Evolutionary conservation across 2,888 invertebrate species (phyloP).

Genomic region (Amitus sp.): DNA sequence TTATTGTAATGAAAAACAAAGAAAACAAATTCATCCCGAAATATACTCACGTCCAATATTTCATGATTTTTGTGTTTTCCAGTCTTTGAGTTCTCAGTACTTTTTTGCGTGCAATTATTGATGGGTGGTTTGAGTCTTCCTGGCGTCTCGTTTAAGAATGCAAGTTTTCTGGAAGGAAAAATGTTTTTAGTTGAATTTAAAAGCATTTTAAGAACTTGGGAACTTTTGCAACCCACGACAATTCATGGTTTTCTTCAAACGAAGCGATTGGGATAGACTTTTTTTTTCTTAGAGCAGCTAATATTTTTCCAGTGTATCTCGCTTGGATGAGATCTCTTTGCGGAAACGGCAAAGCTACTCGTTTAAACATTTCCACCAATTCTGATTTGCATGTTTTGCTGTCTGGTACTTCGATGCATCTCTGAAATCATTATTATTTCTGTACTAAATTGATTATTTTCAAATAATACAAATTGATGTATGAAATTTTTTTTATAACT

Average conservation of each 20-base stretch:
- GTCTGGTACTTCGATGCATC: slow-evolving; percentile 50
- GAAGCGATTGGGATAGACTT: slow-evolving; percentile 36
- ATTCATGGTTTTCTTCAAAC: slow-evolving; percentile 25
- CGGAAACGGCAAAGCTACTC: slow-evolving; percentile 55
- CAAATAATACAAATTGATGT: background rate
- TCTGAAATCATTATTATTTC: slow-evolving; percentile 42
- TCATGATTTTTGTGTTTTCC: background rate
- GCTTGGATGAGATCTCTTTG: slow-evolving; percentile 46
- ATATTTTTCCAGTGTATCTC: slow-evolving; percentile 42
- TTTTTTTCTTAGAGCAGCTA: slow-evolving; percentile 39
- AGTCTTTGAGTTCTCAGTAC: background rate
- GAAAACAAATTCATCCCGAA: no score
- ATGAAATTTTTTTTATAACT: background rate
- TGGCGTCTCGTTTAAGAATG: background rate
- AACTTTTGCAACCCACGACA: slow-evolving; percentile 32
- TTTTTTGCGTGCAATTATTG: background rate
- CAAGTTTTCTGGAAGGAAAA: background rate
- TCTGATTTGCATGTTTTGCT: slow-evolving; percentile 46
- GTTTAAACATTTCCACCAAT: slow-evolving; percentile 53
- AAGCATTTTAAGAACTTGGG: no score
- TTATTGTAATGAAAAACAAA: no score
- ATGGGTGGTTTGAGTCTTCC: background rate
- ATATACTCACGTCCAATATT: background rate
- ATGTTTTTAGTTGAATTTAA: background rate
- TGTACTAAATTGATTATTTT: no score